Percentiles rank a stretch among this genome's conserved stretches.
Evolutionary conservation across 2,797 vertebrate genomes (phyloP).

Genomic region (Eleutherodactylus coqui): DNA sequence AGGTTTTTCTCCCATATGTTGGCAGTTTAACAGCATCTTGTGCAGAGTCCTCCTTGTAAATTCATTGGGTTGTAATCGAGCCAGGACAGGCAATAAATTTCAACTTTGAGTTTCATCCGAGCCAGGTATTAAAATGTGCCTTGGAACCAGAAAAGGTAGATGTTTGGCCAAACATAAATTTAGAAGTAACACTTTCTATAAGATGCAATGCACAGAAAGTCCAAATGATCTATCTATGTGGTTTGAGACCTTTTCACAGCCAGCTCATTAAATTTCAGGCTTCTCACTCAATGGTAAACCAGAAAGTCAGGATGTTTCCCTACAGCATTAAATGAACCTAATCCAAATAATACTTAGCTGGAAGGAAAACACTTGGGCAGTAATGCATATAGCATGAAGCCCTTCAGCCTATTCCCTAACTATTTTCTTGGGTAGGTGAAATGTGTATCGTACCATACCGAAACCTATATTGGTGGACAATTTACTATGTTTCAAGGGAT

Average conservation of each 20-base stretch:
- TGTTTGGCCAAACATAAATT: constrained; percentile 58
- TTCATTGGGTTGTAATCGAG: constrained; percentile 52
- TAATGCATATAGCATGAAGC: constrained; percentile 35
- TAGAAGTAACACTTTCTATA: constrained; percentile 49
- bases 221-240: constrained; percentile 63
- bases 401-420: constrained; percentile 1
- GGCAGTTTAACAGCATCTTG: constrained; percentile 43
- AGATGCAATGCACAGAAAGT: constrained; percentile 49
- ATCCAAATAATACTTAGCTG: constrained; percentile 53
- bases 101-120: constrained; percentile 60
- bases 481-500: constrained; percentile 1
- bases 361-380: constrained; percentile 24
- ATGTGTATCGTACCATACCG: constrained; percentile 13
- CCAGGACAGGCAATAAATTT: constrained; percentile 61
- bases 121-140: constrained; percentile 57
- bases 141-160: constrained; percentile 44
- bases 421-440: constrained; percentile 1
- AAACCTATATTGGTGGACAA: constrained; percentile 3
- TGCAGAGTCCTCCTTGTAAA: constrained; percentile 38
- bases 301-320: constrained; percentile 50
- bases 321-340: constrained; percentile 37
- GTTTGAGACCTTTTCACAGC: constrained; percentile 62
- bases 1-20: constrained; percentile 32
- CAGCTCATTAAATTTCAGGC: constrained; percentile 63
- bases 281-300: constrained; percentile 55